Base-by-base conservation (phyloP, 2,797 vertebrate genomes). In the Paratrypauchen microcephalus region DNA sequence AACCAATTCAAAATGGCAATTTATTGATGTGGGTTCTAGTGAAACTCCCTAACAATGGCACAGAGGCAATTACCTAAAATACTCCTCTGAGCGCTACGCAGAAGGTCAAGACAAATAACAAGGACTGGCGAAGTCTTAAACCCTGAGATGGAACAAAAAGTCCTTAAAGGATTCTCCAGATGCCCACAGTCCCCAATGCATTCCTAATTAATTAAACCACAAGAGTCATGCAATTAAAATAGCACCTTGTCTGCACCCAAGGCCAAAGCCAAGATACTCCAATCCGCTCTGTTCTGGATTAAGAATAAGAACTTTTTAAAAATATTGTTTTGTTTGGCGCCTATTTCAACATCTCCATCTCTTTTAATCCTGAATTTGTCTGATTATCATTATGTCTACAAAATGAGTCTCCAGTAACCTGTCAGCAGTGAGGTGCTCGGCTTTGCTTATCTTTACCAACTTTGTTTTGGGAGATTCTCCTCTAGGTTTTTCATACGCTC, bases 1-100 rank as follows among this genome's bases (percentile, higher is more conserved):
- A 72, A 56, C 26, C 68, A 65, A 71, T 84, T 83, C 83, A 9
- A 79, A 77, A 74, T 21, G 45, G 39, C 52, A 78, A 66, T 57
- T 79, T 79, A 68, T 57, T 69, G 69, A 87, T 71, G 63, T 63
- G 69, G 70, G 71, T 50, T 70, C 54, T 58, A 71, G 15, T 62
- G 62, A 72, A 65, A 68, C 28, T 24, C 36, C 30, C 63, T 66
- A 86, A 68, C 60, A 70, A n/a, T 0, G 36, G 65, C 61, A 18
- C 81, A 78, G 69, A 77, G 54, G 78, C 73, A 79, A 83, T 78
- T 77, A 78, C 41, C 60, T 68, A 21, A 82, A 69, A 72, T 47
- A 66, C 13, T 78, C 75, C 73, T 75, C 62, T 68, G 73, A 80
- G 71, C 57, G 61, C 71, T 47, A 52, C 50, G 30, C 62, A 57